Conservation (phyloP, 2,888 invertebrate genomes). For the Phortica magna region DNA sequence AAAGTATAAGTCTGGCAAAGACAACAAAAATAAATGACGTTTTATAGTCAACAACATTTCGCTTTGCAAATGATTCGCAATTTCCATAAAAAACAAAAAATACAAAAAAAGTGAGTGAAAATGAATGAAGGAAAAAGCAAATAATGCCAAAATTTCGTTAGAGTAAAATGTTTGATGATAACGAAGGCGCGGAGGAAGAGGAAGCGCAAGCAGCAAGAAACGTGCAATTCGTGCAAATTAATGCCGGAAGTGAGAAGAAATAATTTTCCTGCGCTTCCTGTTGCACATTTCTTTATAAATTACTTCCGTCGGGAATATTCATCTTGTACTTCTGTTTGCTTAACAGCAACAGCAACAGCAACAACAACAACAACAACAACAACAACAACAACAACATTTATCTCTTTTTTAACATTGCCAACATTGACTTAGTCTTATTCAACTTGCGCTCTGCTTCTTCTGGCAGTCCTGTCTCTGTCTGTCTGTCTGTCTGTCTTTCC, state of each 20-base stretch:
- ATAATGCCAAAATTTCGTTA: not conserved
- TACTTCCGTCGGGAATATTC: constrained; percentile 9
- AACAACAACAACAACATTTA: not conserved
- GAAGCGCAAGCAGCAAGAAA: not conserved
- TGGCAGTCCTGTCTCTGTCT: constrained; percentile 3
- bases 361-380: not conserved
- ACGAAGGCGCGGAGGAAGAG: not conserved
- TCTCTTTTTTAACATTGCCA: not conserved
- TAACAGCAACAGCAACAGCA: not conserved
- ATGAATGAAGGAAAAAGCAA: not conserved
- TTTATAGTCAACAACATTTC: constrained; percentile 18
- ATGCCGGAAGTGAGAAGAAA: constrained; percentile 14
- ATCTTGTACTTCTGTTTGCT: not conserved
- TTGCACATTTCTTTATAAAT: constrained; percentile 26
- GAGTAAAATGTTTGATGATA: not conserved
- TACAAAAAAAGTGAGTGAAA: not conserved
- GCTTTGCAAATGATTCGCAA: constrained; percentile 9
- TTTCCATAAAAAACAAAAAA: not conserved
- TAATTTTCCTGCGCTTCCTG: constrained; percentile 21
- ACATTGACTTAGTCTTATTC: not conserved
- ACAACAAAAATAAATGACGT: constrained; percentile 18
- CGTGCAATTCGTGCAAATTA: constrained; percentile 1
- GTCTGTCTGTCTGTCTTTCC: not conserved
- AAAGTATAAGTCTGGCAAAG: constrained; percentile 25
- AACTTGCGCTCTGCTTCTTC: not conserved